Base-by-base conservation (phyloP, 2,888 invertebrate genomes). In the Strigamia maritima region DNA sequence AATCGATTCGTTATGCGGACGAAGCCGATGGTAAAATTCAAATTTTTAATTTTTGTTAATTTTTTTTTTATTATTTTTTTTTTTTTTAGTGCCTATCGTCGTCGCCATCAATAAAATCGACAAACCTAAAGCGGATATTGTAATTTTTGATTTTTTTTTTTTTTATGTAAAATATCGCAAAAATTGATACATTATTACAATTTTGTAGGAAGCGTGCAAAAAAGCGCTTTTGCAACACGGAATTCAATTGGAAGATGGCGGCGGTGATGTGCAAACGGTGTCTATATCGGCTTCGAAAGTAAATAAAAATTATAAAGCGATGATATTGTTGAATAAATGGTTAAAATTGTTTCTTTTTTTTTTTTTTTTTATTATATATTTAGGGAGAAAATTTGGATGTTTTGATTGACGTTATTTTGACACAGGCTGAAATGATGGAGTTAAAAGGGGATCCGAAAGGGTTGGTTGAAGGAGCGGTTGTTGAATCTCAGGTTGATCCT, bases 61-160 rank as follows among this genome's bases (percentile, higher is more conserved):
- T 70, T 70, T 70, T 70, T 8, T 70, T 26, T 70, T 4, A 14
- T 70, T 19, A 75, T 14, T 75, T 75, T 22, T 26, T 82, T 84
- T 82, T 81, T 83, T 90, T 89, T 81, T 89, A 92, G 95, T 98
- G 83, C 96, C 97, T 0, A 92, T 99, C 44, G 91, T 99, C 84
- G 96, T 99, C 82, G 99, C 98, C 44, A 92, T 99, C 82, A 99
- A 99, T 88, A 99, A 99, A 89, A 95, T 97, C 84, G 99, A 99
- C 89, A 94, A 96, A 85, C 92, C 93, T 80, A 91, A 91, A 85
- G 94, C 94, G 81, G 91, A 98, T 89, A 90, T 97, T 87, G 95
- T 95, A 82, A 83, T 86, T 85, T 24, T 14, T 75, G 22, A 19
- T 60, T 60, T 2, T 10, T 19, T 31, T 49, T 60, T 60, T 2